These are phyloP conservation scores for Thamnophis sirtalis DNA, from an alignment of 2,113 vertebrate genomes.

Conservation along the genomic window DNA sequence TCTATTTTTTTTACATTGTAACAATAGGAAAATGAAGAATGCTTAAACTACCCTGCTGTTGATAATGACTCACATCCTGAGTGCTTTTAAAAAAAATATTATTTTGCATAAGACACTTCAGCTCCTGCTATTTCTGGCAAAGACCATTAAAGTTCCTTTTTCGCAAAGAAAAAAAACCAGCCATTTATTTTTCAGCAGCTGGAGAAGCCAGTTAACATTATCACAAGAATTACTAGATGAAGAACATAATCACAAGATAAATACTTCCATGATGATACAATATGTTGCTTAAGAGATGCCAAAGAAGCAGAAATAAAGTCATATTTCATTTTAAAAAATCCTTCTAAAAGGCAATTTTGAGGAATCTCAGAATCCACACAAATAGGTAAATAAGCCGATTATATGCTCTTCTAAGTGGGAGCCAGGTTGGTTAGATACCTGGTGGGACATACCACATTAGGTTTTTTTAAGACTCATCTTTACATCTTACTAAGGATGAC, in stretches of 20 bases:
- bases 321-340: background rate
- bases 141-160: conserved; percentile 57
- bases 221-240: conserved; percentile 50
- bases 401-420: background rate
- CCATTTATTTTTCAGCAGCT: conserved; percentile 55
- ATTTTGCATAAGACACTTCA: conserved; percentile 56
- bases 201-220: conserved; percentile 46
- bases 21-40: conserved; percentile 32
- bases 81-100: background rate
- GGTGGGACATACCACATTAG: background rate
- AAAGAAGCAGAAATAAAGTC: conserved; percentile 34
- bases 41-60: conserved; percentile 55
- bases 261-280: background rate
- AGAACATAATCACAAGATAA: conserved; percentile 52
- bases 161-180: conserved; percentile 53
- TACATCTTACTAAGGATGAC: background rate
- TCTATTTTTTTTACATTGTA: conserved; percentile 6
- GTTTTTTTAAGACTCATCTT: background rate
- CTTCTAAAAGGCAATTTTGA: background rate
- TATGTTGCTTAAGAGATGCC: conserved; percentile 17
- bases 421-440: background rate
- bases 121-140: conserved; percentile 64
- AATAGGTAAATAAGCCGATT: no score
- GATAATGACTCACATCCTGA: conserved; percentile 59
- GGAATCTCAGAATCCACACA: background rate